Base-by-base conservation (phyloP, 2,888 invertebrate species). In the Drosophila rellima region DNA sequence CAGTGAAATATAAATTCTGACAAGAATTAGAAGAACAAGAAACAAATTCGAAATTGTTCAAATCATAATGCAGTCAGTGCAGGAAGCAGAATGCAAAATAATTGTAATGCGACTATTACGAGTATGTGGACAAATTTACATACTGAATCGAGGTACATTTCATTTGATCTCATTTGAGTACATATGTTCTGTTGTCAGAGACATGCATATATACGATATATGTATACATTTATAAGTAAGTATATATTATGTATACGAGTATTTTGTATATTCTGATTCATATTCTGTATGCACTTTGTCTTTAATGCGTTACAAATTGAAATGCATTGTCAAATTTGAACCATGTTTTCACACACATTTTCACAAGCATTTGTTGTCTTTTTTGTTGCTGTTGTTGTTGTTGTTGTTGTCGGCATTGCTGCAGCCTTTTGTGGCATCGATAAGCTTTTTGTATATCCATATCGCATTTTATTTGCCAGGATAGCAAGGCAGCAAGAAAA, bases 241-340 rank as follows among this genome's bases (percentile, higher is more conserved):
- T 42, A 35, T 61, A 75, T 37, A 64, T 76, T 79, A 67, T 77
- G 68, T 62, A 42, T 35, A 7, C 7, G 37, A 42, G 37, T 18
- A 18, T 29, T 26, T 52, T 60, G 52, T 57, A 15, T 59, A 74
- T 74, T 63, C 33, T 18, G 35, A 20, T 54, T n/a, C 40, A 40
- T 56, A 42, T 69, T 67, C 54, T 72, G 65, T 75, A 65, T 78
- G 69, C 79, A 71, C 71, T 78, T 82, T 82, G 69, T 56, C 72
- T 78, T 81, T 81, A 77, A 71, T 80, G 70, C 55, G 70, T 78
- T 57, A 73, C 75, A 84, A 89, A 89, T 88, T 88, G 82, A 80
- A 89, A 84, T 82, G 71, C 74, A 82, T 83, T 82, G 82, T 74
- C 64, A 74, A 72, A 73, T 64, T 62, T 52, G 67, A 67, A 60